Base-by-base conservation (phyloP, 2,888 invertebrate species). In the Volucella inflata region DNA sequence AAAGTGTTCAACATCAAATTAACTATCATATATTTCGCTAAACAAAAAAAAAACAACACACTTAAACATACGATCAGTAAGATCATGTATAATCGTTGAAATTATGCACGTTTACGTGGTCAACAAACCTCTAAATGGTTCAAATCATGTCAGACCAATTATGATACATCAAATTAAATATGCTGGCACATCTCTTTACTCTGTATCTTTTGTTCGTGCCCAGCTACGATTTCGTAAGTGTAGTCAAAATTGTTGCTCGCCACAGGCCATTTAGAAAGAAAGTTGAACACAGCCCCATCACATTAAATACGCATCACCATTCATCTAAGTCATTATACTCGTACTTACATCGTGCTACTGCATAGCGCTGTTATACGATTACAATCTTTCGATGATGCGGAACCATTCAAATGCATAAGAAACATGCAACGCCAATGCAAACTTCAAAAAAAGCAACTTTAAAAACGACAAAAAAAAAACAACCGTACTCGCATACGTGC, bases 251-350 rank as follows among this genome's bases (percentile, higher is more conserved):
- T 68, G 57, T 74, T 51, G 16, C 48, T 57, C 42, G 78, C 78
- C 57, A 50, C 74, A 70, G 64, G 78, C 64, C 57, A 70, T 64
- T 60, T 51, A 40, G 51, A 78, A 78, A 83, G 83, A 83, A 83
- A 83, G 83, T 83, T 78, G 42, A 14, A 57, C 62, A 30, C 42
- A 48, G 55, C 38, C 21, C 8, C 16, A 68, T 78, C 44, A 70
- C 74, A 83, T 83, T 78, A 83, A 83, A 78, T 68, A 78, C 40
- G 51, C 74, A 83, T 83, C 83, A 83, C 65, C 78, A 78, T 78
- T 78, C 74, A 68, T 78, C 78, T 40, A 71, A 72, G 57, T 83
- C 78, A 59, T 74, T 75, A 65, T 36, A 21, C 38, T 12, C 50
- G 59, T 38, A 14, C 46, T 57, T 38, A 38, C 53, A 16, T 17